Evolutionary conservation across 2,888 invertebrate species (phyloP).

Genomic region (Phortica okadai): DNA sequence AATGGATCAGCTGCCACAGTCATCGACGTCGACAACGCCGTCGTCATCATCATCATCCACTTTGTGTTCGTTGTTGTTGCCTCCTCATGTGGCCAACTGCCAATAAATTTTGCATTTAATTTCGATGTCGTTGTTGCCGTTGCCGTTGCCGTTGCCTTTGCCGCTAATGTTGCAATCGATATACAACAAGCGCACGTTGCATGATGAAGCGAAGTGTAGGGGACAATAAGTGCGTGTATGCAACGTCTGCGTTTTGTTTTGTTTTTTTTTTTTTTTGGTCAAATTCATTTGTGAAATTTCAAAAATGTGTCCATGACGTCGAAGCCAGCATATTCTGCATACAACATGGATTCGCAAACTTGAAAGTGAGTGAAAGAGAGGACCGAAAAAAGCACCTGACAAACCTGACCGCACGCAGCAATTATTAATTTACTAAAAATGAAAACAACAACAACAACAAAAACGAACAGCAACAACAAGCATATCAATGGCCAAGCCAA

Average conservation of each 20-base stretch:
- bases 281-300: constrained; percentile 43
- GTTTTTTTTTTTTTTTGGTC: constrained; percentile 1
- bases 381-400: constrained; percentile 57
- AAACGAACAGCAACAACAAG: constrained; percentile 19
- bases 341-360: neutral
- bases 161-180: neutral
- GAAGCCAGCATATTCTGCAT: constrained; percentile 29
- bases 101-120: constrained; percentile 50
- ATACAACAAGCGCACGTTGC: neutral
- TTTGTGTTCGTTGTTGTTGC: neutral
- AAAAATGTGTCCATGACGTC: constrained; percentile 43
- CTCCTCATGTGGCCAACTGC: constrained; percentile 31
- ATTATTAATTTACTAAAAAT: constrained; percentile 60
- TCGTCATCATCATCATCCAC: neutral
- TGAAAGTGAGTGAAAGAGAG: neutral
- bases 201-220: neutral
- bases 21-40: neutral
- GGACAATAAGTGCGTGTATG: neutral
- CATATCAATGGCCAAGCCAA: constrained; percentile 20
- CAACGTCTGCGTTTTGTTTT: neutral
- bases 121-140: constrained; percentile 30
- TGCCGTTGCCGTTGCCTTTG: neutral
- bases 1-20: constrained; percentile 44
- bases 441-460: constrained; percentile 1
- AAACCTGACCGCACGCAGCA: constrained; percentile 55